Evolutionary conservation across 2,888 invertebrate species (phyloP).

Genomic region (Drosophila fungiperda): DNA sequence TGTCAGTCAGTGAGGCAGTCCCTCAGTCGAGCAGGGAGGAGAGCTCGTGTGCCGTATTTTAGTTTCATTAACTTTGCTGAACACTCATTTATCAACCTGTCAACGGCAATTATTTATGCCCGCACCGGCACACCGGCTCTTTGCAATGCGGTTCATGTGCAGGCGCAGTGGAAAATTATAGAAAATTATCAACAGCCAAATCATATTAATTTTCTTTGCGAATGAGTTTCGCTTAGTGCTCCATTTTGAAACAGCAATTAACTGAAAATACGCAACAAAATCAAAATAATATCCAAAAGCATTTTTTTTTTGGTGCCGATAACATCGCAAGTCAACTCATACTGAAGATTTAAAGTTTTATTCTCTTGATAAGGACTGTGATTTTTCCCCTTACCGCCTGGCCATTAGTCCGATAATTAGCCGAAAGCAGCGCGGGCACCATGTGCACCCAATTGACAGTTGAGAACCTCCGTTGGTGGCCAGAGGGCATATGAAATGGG

Average conservation of each 20-base stretch:
- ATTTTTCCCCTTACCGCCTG: conserved; percentile 26
- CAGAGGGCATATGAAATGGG: not conserved
- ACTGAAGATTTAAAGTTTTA: conserved; percentile 61
- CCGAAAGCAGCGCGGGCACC: conserved; percentile 37
- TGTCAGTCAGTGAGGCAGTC: conserved; percentile 3
- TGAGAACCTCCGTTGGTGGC: conserved; percentile 7
- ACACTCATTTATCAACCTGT: conserved; percentile 79
- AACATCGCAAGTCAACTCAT: conserved; percentile 18
- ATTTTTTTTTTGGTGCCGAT: conserved; percentile 23
- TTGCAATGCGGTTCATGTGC: conserved; percentile 36
- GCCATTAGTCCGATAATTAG: conserved; percentile 55
- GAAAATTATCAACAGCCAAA: conserved; percentile 47
- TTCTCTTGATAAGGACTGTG: conserved; percentile 44
- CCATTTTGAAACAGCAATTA: conserved; percentile 44
- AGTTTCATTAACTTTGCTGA: conserved; percentile 75
- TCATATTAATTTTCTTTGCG: conserved; percentile 21
- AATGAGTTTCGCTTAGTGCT: conserved; percentile 7
- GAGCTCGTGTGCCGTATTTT: conserved; percentile 69
- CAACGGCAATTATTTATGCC: conserved; percentile 77
- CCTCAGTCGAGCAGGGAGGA: conserved; percentile 11
- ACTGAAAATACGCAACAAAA: conserved; percentile 54
- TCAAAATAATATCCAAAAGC: conserved; percentile 51
- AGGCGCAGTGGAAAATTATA: conserved; percentile 51
- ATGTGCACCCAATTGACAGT: conserved; percentile 61
- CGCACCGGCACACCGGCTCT: conserved; percentile 4